A percentile compares a stretch with the other conserved stretches of the same genome.
These are phyloP conservation scores for Lutraria lutraria DNA, from an alignment of 2,888 invertebrate genomes.

Conservation along the genomic window DNA sequence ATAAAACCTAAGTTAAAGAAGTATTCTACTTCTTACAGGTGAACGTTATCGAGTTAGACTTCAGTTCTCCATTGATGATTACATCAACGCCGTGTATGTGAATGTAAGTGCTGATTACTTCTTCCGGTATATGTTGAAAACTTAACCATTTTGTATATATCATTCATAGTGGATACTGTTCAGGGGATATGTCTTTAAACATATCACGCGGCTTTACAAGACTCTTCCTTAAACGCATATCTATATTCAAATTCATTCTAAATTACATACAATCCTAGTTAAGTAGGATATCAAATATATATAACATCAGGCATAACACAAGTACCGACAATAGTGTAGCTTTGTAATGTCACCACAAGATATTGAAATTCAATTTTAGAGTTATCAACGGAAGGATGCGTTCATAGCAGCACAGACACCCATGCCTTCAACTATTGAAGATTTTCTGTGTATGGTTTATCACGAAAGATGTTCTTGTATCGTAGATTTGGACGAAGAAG, in stretches of 20 bases:
- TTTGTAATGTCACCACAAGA: too few species aligned
- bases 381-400: neutral
- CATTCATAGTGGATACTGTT: neutral
- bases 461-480: too few species aligned
- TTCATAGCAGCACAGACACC: slow-evolving; percentile 43
- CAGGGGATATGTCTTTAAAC: neutral
- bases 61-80: neutral
- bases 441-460: slow-evolving; percentile 32
- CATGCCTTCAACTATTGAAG: slow-evolving; percentile 38
- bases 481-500: slow-evolving; percentile 39
- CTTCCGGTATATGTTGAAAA: neutral
- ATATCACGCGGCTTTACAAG: neutral
- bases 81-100: slow-evolving; percentile 40
- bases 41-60: too few species aligned
- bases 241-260: neutral
- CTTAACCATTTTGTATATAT: neutral
- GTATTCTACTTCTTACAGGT: neutral
- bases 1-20: too few species aligned
- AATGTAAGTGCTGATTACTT: slow-evolving; percentile 38
- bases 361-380: slow-evolving; percentile 2
- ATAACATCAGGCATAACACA: slow-evolving; percentile 24
- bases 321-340: neutral
- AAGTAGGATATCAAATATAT: slow-evolving; percentile 26
- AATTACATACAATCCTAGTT: slow-evolving; percentile 35
- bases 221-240: neutral